phyloP scores from a whole-genome alignment of 1,140 invertebrate species.

The Brachionus asplanchnoidis region DNA sequence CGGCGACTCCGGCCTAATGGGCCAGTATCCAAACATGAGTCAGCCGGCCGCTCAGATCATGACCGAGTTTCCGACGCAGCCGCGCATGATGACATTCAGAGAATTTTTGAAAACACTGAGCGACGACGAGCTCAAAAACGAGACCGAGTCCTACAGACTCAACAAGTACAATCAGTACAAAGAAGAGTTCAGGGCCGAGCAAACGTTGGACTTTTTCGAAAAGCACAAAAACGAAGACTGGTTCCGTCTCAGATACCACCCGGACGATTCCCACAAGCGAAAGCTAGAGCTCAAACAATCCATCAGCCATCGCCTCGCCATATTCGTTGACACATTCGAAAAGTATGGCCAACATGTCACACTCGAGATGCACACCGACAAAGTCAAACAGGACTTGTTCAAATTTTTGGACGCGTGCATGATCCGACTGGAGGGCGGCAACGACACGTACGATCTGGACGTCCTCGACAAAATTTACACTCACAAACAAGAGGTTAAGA shows the following conservation, averaged over 20 bases:
- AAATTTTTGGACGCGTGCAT: slow-evolving; percentile 39
- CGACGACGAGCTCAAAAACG: slow-evolving; percentile 91
- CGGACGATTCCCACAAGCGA: slow-evolving; percentile 62
- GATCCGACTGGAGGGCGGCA: neutral
- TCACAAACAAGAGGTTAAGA: slow-evolving; percentile 45
- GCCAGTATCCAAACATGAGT: neutral
- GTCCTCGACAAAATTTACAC: neutral
- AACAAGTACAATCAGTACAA: slow-evolving; percentile 98
- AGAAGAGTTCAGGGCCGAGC: slow-evolving; percentile 86
- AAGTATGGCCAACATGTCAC: slow-evolving; percentile 70
- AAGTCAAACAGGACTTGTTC: slow-evolving; percentile 54
- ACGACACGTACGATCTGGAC: neutral
- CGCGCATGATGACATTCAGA: slow-evolving; percentile 94
- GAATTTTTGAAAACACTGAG: slow-evolving; percentile 90
- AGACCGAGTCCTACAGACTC: slow-evolving; percentile 66
- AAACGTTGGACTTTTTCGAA: slow-evolving; percentile 97
- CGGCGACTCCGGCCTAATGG: neutral
- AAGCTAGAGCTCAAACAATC: slow-evolving; percentile 77
- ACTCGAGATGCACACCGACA: slow-evolving; percentile 80
- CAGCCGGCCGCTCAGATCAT: neutral
- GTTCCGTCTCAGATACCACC: slow-evolving; percentile 53
- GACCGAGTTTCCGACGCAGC: slow-evolving; percentile 61
- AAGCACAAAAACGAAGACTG: slow-evolving; percentile 99
- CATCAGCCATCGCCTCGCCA: slow-evolving; percentile 78
- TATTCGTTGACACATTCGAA: slow-evolving; percentile 79